These are phyloP conservation scores for Anarrhichthys ocellatus DNA, from an alignment of 2,113 vertebrate genomes.

Conservation along the genomic window DNA sequence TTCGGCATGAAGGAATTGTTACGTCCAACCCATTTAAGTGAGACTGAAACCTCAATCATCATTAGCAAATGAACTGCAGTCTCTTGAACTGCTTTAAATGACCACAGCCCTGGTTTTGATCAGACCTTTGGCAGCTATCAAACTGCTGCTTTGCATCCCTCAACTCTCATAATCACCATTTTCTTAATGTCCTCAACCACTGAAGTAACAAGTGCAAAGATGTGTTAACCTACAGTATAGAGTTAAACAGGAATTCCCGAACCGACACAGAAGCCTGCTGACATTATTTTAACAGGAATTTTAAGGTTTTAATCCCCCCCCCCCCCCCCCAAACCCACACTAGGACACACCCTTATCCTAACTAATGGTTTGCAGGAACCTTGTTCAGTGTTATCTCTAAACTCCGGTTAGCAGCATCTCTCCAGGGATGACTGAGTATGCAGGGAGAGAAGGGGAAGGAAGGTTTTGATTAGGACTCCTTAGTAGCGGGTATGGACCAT, in stretches of 20 bases:
- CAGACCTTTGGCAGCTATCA: conserved; percentile 39
- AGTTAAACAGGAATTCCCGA: conserved; percentile 1
- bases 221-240: conserved; percentile 30
- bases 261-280: not conserved
- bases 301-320: not conserved
- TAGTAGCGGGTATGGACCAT: conserved; percentile 1
- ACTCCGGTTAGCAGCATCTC: conserved; percentile 34
- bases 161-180: conserved; percentile 37
- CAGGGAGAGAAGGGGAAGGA: not conserved
- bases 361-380: conserved; percentile 32
- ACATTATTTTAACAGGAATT: not conserved
- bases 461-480: conserved; percentile 66
- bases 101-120: conserved; percentile 55
- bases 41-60: conserved; percentile 32
- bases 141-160: conserved; percentile 38
- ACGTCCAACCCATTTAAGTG: conserved; percentile 6
- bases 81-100: conserved; percentile 28
- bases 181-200: conserved; percentile 38
- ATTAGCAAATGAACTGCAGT: conserved; percentile 38
- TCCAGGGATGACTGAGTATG: conserved; percentile 32
- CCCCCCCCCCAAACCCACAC: not conserved
- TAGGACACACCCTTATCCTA: conserved; percentile 15
- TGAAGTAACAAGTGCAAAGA: conserved; percentile 6
- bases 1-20: conserved; percentile 2
- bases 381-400: conserved; percentile 30